These are phyloP conservation scores for Misgurnus anguillicaudatus DNA, from an alignment of 2,113 vertebrate genomes.

Conservation along the genomic window DNA sequence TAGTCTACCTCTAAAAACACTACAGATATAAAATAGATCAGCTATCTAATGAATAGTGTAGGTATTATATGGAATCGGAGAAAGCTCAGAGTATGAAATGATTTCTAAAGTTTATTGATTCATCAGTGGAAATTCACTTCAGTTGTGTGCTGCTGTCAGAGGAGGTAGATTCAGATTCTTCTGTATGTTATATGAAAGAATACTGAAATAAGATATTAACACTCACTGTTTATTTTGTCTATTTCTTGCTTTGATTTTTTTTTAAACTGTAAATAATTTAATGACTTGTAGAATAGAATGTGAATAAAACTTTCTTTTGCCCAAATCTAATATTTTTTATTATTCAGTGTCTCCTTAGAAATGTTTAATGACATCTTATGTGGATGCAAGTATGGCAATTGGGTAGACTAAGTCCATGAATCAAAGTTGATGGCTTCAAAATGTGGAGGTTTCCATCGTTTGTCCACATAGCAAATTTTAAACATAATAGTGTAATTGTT, in stretches of 20 bases:
- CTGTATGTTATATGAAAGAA: conserved; percentile 58
- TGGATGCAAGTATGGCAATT: too few relatives aligned
- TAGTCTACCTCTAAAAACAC: conserved; percentile 53
- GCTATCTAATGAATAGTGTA: conserved; percentile 8
- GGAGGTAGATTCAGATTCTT: conserved; percentile 47
- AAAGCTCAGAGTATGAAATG: background rate
- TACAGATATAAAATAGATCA: conserved; percentile 17
- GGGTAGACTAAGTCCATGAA: too few relatives aligned
- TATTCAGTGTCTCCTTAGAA: too few relatives aligned
- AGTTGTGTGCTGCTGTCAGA: conserved; percentile 61
- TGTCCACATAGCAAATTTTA: too few relatives aligned
- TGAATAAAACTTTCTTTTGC: conserved; percentile 59
- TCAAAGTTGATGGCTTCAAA: too few relatives aligned
- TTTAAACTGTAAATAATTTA: conserved; percentile 70
- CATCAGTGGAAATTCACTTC: conserved; percentile 43
- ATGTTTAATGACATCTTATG: too few relatives aligned
- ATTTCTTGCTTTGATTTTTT: conserved; percentile 14
- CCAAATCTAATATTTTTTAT: conserved; percentile 20
- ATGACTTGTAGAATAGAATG: conserved; percentile 61
- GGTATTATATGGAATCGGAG: background rate
- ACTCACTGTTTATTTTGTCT: conserved; percentile 13
- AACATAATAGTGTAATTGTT: too few relatives aligned
- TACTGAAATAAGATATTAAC: conserved; percentile 49
- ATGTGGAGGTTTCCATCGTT: too few relatives aligned
- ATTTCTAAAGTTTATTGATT: background rate